A percentile compares a stretch with the other conserved stretches of the same genome.
These are phyloP conservation scores for Drosophila mayri DNA, from an alignment of 1,140 invertebrate species.

Conservation along the genomic window DNA sequence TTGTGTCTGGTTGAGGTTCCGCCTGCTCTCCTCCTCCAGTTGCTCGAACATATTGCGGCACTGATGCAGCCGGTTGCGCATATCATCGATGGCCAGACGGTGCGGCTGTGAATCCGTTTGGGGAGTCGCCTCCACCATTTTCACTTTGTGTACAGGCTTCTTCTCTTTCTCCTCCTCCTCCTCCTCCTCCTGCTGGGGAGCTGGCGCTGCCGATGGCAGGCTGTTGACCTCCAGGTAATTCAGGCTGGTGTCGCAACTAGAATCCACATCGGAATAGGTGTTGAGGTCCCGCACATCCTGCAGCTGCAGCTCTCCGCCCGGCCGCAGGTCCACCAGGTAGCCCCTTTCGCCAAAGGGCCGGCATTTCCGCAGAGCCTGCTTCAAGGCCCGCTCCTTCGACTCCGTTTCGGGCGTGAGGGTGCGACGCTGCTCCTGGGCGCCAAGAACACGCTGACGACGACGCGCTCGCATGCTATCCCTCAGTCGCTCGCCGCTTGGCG, in stretches of 20 bases:
- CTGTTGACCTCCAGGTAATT: conserved; percentile 79
- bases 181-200: not conserved
- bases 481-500: conserved; percentile 78
- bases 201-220: not conserved
- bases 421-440: conserved; percentile 61
- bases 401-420: conserved; percentile 63
- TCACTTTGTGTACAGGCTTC: not conserved
- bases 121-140: not conserved
- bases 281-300: conserved; percentile 81
- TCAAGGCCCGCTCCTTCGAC: conserved; percentile 74
- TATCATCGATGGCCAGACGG: conserved; percentile 68
- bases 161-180: not conserved
- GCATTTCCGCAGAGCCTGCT: conserved; percentile 71
- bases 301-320: conserved; percentile 69
- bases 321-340: conserved; percentile 76
- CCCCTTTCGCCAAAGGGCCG: conserved; percentile 80
- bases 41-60: conserved; percentile 80
- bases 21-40: conserved; percentile 70
- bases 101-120: conserved; percentile 9
- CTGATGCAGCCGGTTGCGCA: conserved; percentile 72
- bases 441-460: conserved; percentile 71
- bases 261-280: conserved; percentile 84
- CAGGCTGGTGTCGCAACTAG: conserved; percentile 82
- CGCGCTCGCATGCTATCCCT: conserved; percentile 81
- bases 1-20: conserved; percentile 73